Base-by-base conservation (phyloP, 2,888 invertebrate species). In the Cecidostiba fungosa region DNA sequence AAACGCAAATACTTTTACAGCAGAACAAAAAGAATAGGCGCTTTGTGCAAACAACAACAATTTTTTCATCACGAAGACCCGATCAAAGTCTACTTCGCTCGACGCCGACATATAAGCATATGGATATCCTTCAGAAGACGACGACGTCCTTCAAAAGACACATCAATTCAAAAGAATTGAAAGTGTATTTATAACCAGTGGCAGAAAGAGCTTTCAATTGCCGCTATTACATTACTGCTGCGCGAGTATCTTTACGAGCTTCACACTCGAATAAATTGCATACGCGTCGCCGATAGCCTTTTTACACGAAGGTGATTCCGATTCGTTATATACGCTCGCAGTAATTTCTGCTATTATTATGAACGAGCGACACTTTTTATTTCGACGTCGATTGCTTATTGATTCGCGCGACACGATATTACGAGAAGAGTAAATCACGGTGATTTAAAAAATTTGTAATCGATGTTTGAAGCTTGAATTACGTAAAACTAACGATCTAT, bases 181-280 rank as follows among this genome's bases (percentile, higher is more conserved):
- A 47, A 43, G 66, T 14, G 16, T 66, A 66, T 66, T 66, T 73
- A 43, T 73, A 43, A 43, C 39, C 47, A 26, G 47, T 43, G n/a
- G n/a, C 54, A 59, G 54, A 23, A 73, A 73, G 26, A 16, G 43
- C 50, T 50, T 84, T 39, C 74, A 79, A 78, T 74, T 78, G 36
- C 23, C 66, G n/a, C 66, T 50, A 50, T 84, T 66, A 43, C 5
- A 43, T 77, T 16, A 62, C 66, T 73, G 43, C 16, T 50, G 73
- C 69, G 10, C 54, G 26, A 16, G 19, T 19, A n/a, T 50, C n/a
- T 84, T 74, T 70, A 73, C 76, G 80, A 59, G 43, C 43, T 82
- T 81, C 85, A 50, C 73, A 85, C 50, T 85, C 81, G 85, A 81
- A 77, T 85, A 54, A 85, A 77, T 81, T 85, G 77, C 62, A 50